A percentile compares a stretch with the other conserved stretches of the same genome.
phyloP scores from a whole-genome alignment of 2,113 vertebrate genomes.

The Pangasianodon hypophthalmus region DNA sequence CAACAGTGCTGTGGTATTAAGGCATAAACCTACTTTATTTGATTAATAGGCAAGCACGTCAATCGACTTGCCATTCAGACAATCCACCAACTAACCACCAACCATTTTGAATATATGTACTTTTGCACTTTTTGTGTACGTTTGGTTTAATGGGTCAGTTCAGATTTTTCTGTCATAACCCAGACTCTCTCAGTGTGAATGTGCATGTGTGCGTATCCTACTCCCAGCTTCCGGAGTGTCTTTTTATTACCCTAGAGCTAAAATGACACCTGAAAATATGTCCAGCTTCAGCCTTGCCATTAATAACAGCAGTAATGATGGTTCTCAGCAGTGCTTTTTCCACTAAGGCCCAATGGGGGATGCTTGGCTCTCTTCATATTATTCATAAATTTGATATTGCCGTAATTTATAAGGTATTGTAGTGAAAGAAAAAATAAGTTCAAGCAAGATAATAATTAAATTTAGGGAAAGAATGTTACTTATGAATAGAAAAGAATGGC shows the following conservation, averaged over 20 bases:
- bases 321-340: background rate
- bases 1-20: background rate
- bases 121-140: background rate
- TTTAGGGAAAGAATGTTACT: background rate
- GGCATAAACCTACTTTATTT: background rate
- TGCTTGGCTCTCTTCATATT: background rate
- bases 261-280: slow-evolving; percentile 9
- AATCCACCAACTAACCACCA: background rate
- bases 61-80: background rate
- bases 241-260: slow-evolving; percentile 10
- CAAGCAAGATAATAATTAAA: background rate
- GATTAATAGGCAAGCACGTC: background rate
- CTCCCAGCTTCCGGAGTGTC: background rate
- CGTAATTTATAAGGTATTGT: background rate
- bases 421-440: background rate
- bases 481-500: background rate
- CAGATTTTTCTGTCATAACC: background rate
- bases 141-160: background rate
- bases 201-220: background rate
- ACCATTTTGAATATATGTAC: background rate
- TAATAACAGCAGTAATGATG: slow-evolving; percentile 12
- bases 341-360: background rate
- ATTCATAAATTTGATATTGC: background rate
- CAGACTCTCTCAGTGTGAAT: background rate
- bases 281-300: slow-evolving; percentile 5